These are phyloP conservation scores for Dinothrombium tinctorium DNA, from an alignment of 1,140 invertebrate species.

Conservation along the genomic window DNA sequence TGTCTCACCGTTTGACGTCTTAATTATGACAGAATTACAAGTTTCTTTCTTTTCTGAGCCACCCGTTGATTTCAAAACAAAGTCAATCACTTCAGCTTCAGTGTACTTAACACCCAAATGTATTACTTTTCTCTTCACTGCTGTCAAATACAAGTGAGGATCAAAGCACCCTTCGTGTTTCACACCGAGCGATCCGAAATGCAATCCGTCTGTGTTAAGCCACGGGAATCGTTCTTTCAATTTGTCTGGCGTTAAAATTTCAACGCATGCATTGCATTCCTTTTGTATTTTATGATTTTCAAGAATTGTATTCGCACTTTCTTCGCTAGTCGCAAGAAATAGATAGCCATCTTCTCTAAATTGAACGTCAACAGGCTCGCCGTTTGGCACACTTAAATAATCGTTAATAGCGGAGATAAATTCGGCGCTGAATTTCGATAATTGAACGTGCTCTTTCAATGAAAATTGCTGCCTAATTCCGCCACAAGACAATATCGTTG, in stretches of 20 bases:
- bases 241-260: slow-evolving; percentile 36
- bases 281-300: slow-evolving; percentile 51
- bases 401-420: slow-evolving; percentile 60
- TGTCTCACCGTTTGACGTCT: slow-evolving; percentile 28
- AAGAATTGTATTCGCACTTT: slow-evolving; percentile 39
- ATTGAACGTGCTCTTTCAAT: slow-evolving; percentile 69
- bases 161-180: slow-evolving; percentile 64
- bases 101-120: slow-evolving; percentile 50
- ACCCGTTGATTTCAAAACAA: slow-evolving; percentile 26
- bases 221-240: slow-evolving; percentile 64
- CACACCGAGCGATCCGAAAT: slow-evolving; percentile 35
- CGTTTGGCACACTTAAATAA: slow-evolving; percentile 37
- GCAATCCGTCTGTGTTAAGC: slow-evolving; percentile 60
- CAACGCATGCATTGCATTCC: slow-evolving; percentile 51
- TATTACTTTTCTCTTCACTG: slow-evolving; percentile 45
- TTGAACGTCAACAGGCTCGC: slow-evolving; percentile 40
- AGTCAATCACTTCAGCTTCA: slow-evolving; percentile 46
- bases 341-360: slow-evolving; percentile 73
- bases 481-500: slow-evolving; percentile 53
- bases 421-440: slow-evolving; percentile 67
- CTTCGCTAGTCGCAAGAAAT: slow-evolving; percentile 44
- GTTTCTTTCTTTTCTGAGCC: slow-evolving; percentile 4
- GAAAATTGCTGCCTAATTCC: slow-evolving; percentile 82
- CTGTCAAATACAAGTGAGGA: slow-evolving; percentile 50
- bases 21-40: slow-evolving; percentile 20